Conservation (phyloP, 2,888 invertebrate genomes). For the Rhamphomyia laevipes region DNA sequence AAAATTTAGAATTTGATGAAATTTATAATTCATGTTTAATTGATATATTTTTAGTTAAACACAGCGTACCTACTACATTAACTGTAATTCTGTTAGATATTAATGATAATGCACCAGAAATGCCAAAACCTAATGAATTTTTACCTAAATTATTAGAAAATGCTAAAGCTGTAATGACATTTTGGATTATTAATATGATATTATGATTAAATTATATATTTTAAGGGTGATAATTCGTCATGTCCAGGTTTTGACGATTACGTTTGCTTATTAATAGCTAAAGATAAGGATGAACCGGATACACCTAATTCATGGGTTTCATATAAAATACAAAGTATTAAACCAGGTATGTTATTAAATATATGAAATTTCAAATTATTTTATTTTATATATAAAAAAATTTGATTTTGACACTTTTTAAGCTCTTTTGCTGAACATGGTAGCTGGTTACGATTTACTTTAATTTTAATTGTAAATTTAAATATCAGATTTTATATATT, state of each 20-base stretch:
- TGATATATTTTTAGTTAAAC: conserved; percentile 18
- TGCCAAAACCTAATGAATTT: conserved; percentile 29
- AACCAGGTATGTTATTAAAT: conserved; percentile 17
- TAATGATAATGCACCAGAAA: conserved; percentile 48
- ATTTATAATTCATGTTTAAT: conserved; percentile 1
- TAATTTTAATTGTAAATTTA: no score
- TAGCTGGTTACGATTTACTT: no score
- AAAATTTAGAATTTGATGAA: conserved; percentile 3
- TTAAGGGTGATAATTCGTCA: conserved; percentile 13
- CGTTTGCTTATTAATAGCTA: conserved; percentile 39
- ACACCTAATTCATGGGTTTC: conserved; percentile 43
- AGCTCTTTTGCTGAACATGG: no score
- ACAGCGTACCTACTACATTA: conserved; percentile 29
- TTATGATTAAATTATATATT: neutral
- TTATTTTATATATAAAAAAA: no score
- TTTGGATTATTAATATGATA: neutral
- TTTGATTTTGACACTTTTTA: no score
- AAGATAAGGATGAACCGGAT: conserved; percentile 43
- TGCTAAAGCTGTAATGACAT: conserved; percentile 16
- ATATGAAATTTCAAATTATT: no score
- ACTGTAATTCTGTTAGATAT: conserved; percentile 41
- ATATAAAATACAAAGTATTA: conserved; percentile 38
- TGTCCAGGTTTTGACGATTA: no score
- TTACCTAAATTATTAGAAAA: conserved; percentile 21
- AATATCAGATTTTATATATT: no score